Evolutionary conservation across 1,140 invertebrate genomes (phyloP).

Genomic region (Papilio dardanus): DNA sequence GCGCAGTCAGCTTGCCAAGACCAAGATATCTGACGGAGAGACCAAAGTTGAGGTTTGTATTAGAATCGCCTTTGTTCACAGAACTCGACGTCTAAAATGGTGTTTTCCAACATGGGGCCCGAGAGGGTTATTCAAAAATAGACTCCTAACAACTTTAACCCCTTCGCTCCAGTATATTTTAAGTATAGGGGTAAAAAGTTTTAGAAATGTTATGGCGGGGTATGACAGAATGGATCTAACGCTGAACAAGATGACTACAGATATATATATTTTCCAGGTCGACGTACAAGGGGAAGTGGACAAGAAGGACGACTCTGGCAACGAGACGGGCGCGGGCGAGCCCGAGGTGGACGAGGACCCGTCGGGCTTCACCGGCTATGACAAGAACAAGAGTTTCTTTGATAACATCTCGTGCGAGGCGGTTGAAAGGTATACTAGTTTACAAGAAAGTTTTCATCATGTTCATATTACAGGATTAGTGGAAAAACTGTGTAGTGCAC

Average conservation of each 20-base stretch:
- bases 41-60: slow-evolving; percentile 80
- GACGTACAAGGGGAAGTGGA: slow-evolving; percentile 83
- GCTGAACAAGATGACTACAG: background rate
- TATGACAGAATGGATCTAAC: no score
- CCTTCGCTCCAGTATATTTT: no score
- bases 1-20: slow-evolving; percentile 91
- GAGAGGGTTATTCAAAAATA: no score
- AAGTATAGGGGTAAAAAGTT: no score
- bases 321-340: slow-evolving; percentile 91
- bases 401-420: slow-evolving; percentile 99
- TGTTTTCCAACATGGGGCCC: no score
- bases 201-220: no score
- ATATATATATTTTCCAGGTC: slow-evolving; percentile 4
- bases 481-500: background rate
- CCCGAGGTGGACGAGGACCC: slow-evolving; percentile 89
- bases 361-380: slow-evolving; percentile 90
- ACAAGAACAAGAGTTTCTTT: slow-evolving; percentile 99
- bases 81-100: no score
- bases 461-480: background rate
- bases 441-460: background rate
- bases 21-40: slow-evolving; percentile 88
- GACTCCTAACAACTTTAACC: no score
- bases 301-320: slow-evolving; percentile 93
- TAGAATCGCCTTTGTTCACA: no score
- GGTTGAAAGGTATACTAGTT: slow-evolving; percentile 87